A percentile compares a stretch with the other conserved stretches of the same genome.
These are phyloP conservation scores for Pantala flavescens DNA, from an alignment of 1,140 invertebrate genomes.

Conservation along the genomic window DNA sequence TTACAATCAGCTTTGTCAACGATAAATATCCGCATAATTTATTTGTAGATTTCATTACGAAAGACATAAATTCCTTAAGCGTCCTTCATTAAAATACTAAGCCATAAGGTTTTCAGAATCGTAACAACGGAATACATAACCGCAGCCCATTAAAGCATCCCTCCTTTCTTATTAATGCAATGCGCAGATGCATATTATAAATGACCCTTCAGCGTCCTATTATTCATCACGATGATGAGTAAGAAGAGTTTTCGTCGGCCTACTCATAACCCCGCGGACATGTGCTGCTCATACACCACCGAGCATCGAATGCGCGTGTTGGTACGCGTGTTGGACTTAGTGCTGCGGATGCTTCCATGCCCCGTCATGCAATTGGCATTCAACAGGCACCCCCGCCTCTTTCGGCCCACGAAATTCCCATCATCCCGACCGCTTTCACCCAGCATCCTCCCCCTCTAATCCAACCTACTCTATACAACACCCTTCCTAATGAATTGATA, in stretches of 20 bases:
- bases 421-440: neutral
- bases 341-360: neutral
- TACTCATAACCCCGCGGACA: neutral
- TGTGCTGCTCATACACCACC: neutral
- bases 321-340: conserved; percentile 3
- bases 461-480: neutral
- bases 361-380: conserved; percentile 8
- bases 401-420: neutral
- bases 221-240: neutral
- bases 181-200: no score
- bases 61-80: no score
- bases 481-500: neutral
- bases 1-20: no score
- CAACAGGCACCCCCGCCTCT: neutral
- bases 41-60: no score
- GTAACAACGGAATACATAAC: no score
- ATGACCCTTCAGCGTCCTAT: no score
- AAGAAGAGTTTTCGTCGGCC: neutral
- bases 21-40: no score
- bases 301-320: neutral
- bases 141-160: no score
- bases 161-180: no score
- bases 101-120: no score
- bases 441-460: neutral
- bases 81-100: no score